Percentiles rank a stretch among this genome's conserved stretches.
These are phyloP conservation scores for Drosophila asahinai DNA, from an alignment of 1,140 invertebrate species.

Conservation along the genomic window DNA sequence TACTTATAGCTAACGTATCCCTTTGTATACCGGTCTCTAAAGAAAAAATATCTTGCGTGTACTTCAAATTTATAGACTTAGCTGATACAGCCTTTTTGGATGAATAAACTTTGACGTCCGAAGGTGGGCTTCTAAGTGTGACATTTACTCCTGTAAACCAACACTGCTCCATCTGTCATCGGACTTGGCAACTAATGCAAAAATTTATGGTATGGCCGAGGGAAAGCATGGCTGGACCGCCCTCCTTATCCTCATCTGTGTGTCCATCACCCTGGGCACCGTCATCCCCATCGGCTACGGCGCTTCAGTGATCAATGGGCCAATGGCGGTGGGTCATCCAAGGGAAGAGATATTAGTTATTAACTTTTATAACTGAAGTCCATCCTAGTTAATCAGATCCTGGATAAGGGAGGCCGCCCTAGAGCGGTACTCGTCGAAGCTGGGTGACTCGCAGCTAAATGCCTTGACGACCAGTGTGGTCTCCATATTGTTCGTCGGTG, in stretches of 20 bases:
- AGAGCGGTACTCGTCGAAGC: conserved; percentile 86
- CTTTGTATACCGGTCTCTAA: too few species aligned
- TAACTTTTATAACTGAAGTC: not conserved
- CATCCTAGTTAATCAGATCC: conserved; percentile 88
- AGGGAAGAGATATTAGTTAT: not conserved
- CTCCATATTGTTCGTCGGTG: conserved; percentile 92
- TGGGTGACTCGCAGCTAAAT: conserved; percentile 86
- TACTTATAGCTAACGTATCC: too few species aligned
- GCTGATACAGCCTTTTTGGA: too few species aligned
- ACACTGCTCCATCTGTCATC: too few species aligned
- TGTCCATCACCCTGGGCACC: conserved; percentile 80
- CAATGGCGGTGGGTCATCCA: conserved; percentile 87
- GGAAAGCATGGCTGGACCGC: conserved; percentile 26
- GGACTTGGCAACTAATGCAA: not conserved
- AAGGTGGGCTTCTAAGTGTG: too few species aligned
- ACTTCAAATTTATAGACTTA: too few species aligned
- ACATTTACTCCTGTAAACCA: too few species aligned
- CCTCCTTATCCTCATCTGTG: conserved; percentile 26
- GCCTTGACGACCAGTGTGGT: conserved; percentile 91
- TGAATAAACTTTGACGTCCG: too few species aligned
- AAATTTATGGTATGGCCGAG: conserved; percentile 5
- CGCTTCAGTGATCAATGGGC: conserved; percentile 94
- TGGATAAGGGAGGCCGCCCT: conserved; percentile 89
- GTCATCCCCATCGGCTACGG: conserved; percentile 94
- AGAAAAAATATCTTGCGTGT: too few species aligned